Conservation (phyloP, 2,797 vertebrate genomes). For the Orientallactaga sibirica region DNA sequence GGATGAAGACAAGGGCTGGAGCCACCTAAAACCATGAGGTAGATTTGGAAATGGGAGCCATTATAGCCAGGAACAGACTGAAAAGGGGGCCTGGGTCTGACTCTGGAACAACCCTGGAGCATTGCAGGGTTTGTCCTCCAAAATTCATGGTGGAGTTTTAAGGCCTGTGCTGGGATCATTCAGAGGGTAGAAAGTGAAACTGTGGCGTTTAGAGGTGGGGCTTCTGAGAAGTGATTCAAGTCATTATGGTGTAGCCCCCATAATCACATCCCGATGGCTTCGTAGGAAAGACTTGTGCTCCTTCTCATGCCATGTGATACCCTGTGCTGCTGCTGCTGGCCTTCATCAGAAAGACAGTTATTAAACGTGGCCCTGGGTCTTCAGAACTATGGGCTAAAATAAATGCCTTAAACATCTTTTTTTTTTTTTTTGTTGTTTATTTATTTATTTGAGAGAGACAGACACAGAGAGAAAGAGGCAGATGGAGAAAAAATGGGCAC, state of each 20-base stretch:
- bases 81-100: background rate
- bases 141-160: background rate
- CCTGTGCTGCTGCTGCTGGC: background rate
- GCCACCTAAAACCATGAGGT: background rate
- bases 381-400: background rate
- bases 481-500: too few species aligned
- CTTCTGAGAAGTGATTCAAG: background rate
- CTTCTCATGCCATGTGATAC: background rate
- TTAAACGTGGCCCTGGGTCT: background rate
- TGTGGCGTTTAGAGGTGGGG: background rate
- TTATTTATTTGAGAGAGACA: too few species aligned
- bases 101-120: rapidly evolving
- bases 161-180: background rate
- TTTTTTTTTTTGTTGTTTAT: too few species aligned
- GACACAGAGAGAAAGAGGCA: too few species aligned
- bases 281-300: background rate
- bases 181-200: background rate
- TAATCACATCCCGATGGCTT: background rate
- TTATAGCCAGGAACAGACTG: background rate
- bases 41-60: background rate
- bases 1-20: background rate
- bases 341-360: background rate
- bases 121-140: background rate
- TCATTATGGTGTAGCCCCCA: background rate
- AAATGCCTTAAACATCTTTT: background rate